Conservation (phyloP, 2,888 invertebrate genomes). For the Xestia ashworthii region DNA sequence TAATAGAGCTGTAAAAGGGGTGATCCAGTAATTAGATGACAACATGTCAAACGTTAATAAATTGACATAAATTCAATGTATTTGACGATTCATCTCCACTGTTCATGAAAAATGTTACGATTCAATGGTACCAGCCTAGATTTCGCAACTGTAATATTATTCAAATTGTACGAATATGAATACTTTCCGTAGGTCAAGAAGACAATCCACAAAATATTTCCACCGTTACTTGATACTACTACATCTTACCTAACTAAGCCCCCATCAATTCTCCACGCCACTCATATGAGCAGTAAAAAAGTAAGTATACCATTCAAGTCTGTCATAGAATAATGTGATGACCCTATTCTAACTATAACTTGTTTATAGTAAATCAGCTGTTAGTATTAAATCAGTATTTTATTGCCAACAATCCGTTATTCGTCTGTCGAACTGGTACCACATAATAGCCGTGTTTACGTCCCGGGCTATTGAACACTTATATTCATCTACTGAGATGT, state of each 20-base stretch:
- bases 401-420: conserved; percentile 76
- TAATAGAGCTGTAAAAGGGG: background rate
- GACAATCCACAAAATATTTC: conserved; percentile 15
- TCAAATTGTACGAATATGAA: background rate
- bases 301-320: conserved; percentile 53
- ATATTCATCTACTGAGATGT: conserved; percentile 47
- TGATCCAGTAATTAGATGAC: background rate
- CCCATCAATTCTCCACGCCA: conserved; percentile 54
- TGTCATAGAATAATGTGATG: conserved; percentile 64
- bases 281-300: conserved; percentile 56
- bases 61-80: background rate
- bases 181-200: conserved; percentile 11
- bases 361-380: conserved; percentile 75
- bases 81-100: background rate
- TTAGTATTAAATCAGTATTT: conserved; percentile 78
- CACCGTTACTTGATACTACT: conserved; percentile 24
- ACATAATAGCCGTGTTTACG: conserved; percentile 74
- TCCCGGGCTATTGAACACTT: conserved; percentile 55
- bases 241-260: conserved; percentile 11
- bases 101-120: background rate
- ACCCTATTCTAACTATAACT: conserved; percentile 64
- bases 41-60: background rate
- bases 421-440: conserved; percentile 72
- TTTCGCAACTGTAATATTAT: background rate
- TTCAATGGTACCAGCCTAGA: background rate